Evolutionary conservation across 2,797 vertebrate genomes (phyloP).

Genomic region (Amblyraja radiata): DNA sequence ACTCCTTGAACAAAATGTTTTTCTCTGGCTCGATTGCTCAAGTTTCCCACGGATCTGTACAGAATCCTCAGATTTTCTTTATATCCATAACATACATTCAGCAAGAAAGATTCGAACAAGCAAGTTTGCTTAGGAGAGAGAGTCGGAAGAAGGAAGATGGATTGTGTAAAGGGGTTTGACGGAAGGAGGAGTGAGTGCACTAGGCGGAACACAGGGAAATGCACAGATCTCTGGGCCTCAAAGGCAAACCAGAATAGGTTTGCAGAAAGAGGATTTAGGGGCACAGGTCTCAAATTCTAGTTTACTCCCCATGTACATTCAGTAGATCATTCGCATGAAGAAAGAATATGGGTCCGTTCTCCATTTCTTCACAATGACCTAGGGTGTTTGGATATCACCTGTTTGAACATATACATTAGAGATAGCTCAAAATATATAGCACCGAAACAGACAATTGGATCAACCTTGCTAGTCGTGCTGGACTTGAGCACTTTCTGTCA

Average conservation of each 20-base stretch:
- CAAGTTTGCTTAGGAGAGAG: background rate
- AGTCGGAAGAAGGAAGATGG: background rate
- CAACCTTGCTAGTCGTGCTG: too few species aligned
- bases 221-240: background rate
- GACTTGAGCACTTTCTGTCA: too few species aligned
- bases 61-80: background rate
- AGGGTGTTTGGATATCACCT: background rate
- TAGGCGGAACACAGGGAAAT: background rate
- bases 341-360: too few species aligned
- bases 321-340: background rate
- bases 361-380: too few species aligned
- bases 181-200: too few species aligned
- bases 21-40: background rate
- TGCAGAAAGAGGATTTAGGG: background rate
- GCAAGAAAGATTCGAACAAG: background rate
- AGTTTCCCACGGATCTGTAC: background rate
- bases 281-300: background rate
- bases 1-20: background rate
- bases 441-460: too few species aligned
- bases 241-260: background rate
- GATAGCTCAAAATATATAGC: background rate
- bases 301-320: background rate
- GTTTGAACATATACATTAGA: background rate
- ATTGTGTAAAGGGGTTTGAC: background rate
- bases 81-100: background rate